Conservation (phyloP, 2,888 invertebrate genomes). For the Drosophila subsilvestris region DNA sequence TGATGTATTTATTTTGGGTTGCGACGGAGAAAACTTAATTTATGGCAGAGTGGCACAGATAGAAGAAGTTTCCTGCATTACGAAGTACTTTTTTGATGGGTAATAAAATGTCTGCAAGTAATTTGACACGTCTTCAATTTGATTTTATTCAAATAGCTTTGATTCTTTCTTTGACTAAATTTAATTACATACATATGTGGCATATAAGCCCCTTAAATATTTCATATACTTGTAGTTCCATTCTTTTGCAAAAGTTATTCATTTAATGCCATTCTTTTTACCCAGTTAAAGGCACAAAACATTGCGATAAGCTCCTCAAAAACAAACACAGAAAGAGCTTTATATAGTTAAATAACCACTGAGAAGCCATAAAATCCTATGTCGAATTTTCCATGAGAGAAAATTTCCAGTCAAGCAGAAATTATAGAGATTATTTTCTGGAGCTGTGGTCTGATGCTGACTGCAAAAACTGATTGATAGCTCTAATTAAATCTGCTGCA, state of each 20-base stretch:
- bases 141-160: neutral
- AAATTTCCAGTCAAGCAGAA: conserved; percentile 53
- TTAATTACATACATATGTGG: neutral
- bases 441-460: conserved; percentile 36
- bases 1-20: conserved; percentile 48
- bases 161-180: too few species aligned
- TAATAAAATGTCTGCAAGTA: conserved; percentile 9
- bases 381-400: neutral
- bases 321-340: neutral
- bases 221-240: too few species aligned
- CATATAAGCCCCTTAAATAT: neutral
- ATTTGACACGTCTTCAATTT: conserved; percentile 12
- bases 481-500: conserved; percentile 63
- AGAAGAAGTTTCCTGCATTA: conserved; percentile 6
- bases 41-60: conserved; percentile 7
- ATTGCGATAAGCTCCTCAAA: neutral
- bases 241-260: neutral
- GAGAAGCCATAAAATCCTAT: conserved; percentile 33
- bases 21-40: conserved; percentile 26
- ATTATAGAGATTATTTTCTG: conserved; percentile 54
- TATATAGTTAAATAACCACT: conserved; percentile 19
- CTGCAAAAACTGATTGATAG: conserved; percentile 64
- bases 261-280: neutral
- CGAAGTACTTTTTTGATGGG: neutral
- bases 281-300: neutral